Conservation (phyloP, 2,888 invertebrate genomes). For the Eremobia ochroleuca region DNA sequence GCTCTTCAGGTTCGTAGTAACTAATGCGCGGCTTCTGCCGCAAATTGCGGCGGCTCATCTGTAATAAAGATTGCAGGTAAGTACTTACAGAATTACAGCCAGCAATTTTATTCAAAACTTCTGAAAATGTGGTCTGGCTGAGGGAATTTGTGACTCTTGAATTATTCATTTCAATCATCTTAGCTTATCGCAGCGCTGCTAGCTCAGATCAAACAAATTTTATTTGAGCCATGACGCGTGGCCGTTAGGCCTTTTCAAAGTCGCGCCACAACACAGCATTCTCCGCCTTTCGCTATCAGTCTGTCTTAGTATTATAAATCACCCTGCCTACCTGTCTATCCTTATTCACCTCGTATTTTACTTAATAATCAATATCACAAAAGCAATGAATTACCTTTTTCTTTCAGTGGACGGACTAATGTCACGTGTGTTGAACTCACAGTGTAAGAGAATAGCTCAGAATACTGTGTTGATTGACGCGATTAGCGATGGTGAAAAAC, state of each 20-base stretch:
- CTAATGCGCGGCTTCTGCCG: constrained; percentile 48
- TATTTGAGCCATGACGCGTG: neutral
- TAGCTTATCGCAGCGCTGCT: neutral
- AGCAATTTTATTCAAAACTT: neutral
- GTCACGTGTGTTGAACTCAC: neutral
- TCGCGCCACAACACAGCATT: neutral
- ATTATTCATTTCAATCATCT: neutral
- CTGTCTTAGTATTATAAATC: neutral
- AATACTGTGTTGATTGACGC: neutral
- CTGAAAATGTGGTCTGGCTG: neutral
- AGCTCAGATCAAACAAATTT: neutral
- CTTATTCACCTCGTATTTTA: neutral
- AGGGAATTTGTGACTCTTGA: neutral
- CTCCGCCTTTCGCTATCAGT: neutral
- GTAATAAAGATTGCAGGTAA: neutral
- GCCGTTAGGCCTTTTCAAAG: neutral
- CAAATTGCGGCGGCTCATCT: constrained; percentile 54
- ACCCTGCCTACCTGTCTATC: neutral
- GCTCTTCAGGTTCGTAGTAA: constrained; percentile 73
- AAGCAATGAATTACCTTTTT: constrained; percentile 4
- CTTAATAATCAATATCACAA: neutral
- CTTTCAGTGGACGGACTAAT: neutral
- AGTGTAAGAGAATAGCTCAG: too few relatives aligned
- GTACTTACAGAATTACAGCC: neutral
- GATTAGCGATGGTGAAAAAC: neutral